Conservation (phyloP, 2,113 vertebrate species). For the Bos taurus region DNA sequence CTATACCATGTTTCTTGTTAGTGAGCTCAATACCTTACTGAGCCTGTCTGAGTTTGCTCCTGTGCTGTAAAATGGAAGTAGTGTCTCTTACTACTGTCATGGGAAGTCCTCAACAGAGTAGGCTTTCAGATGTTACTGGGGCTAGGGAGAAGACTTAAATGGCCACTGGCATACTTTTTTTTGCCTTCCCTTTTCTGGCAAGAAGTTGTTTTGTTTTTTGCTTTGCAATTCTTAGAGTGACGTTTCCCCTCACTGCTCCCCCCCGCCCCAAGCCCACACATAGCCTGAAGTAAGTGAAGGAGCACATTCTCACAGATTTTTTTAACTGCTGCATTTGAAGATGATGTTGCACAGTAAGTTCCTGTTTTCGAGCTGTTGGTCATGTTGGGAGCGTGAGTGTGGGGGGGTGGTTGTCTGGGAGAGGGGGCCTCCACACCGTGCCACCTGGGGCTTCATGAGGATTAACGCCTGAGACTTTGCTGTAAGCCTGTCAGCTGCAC, state of each 20-base stretch:
- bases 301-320: background rate
- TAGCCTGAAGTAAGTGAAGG: background rate
- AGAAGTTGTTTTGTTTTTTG: background rate
- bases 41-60: background rate
- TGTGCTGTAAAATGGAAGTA: background rate
- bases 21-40: background rate
- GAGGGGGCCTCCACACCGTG: background rate
- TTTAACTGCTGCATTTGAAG: background rate
- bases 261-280: background rate
- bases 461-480: background rate
- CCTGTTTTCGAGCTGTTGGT: background rate
- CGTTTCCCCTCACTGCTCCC: background rate
- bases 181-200: background rate
- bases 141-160: background rate
- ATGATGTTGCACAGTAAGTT: background rate
- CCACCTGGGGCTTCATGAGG: background rate
- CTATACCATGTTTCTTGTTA: background rate
- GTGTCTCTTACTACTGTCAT: background rate
- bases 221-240: background rate
- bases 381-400: background rate
- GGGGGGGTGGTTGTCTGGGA: background rate
- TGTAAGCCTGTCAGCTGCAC: background rate
- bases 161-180: background rate
- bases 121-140: background rate
- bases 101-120: background rate